phyloP scores from a whole-genome alignment of 2,113 vertebrate species.

The Oncorhynchus gorbuscha region DNA sequence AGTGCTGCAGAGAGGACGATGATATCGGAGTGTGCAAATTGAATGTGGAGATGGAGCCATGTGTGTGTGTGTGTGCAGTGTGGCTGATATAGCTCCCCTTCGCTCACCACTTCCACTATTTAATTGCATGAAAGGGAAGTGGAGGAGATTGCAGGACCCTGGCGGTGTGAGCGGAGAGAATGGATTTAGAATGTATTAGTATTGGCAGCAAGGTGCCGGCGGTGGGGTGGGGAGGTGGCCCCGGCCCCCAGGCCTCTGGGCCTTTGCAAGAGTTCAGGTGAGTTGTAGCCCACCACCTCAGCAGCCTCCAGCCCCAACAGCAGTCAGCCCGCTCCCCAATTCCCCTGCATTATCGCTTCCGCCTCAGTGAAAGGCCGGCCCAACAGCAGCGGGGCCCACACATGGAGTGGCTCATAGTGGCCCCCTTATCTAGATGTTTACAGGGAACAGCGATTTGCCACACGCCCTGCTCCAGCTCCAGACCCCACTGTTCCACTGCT shows the following conservation, averaged over 20 bases:
- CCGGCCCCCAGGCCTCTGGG: constrained; percentile 54
- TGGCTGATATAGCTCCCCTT: constrained; percentile 74
- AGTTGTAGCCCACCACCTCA: constrained; percentile 64
- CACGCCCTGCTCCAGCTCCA: constrained; percentile 55
- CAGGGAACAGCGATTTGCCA: constrained; percentile 77
- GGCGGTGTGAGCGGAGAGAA: constrained; percentile 72
- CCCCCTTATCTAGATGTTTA: constrained; percentile 75
- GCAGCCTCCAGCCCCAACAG: constrained; percentile 50
- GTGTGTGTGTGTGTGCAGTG: constrained; percentile 64
- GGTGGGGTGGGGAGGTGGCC: constrained; percentile 69
- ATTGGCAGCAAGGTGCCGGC: constrained; percentile 71
- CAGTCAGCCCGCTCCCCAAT: constrained; percentile 13
- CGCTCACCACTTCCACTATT: constrained; percentile 73
- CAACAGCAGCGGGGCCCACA: constrained; percentile 63
- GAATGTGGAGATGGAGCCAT: constrained; percentile 69
- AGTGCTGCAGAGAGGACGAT: constrained; percentile 69
- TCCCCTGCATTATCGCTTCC: constrained; percentile 66
- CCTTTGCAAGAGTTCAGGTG: constrained; percentile 69
- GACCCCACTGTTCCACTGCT: constrained; percentile 70
- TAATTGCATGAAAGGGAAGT: constrained; percentile 79
- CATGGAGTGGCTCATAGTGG: constrained; percentile 59
- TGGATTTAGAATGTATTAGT: constrained; percentile 80
- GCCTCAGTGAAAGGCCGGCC: constrained; percentile 62
- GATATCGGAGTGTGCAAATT: constrained; percentile 75
- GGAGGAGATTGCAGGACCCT: constrained; percentile 74